Evolutionary conservation across 2,113 vertebrate species (phyloP), one percentile per base, ranked within the genome.

Genomic region (Manacus vitellinus): DNA sequence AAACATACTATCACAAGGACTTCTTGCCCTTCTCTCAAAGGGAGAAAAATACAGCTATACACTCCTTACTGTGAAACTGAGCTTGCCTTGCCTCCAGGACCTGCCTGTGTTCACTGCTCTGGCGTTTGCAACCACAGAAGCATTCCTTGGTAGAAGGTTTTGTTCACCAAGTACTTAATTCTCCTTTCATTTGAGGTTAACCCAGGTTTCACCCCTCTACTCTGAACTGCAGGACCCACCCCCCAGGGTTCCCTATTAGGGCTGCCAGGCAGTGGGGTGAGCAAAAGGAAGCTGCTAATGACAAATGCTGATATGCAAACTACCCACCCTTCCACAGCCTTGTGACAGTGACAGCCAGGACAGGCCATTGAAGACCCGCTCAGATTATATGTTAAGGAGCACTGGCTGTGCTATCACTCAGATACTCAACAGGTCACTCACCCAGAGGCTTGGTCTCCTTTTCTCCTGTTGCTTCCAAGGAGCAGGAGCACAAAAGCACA

Each of bases 251-350:
- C 28, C 30, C 33, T n/a, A 51, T 6, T 0, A 2, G 23, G 37
- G 8, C 27, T 70, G 71, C 28, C 46, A 58, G 52, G 18, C 17
- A 47, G 51, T 25, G 79, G 30, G 30, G 22, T 33, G 27, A 70
- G 46, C 15, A 51, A 37, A 70, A 10, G 9, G 51, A 39, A 39
- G 33, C 8, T 63, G 67, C 27, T 67, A 12, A 23, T 41, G 52
- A 27, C 49, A 79, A 49, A 24, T 0, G 0, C 27, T 49, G 31
- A 31, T 54, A 31, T 9, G 41, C 0, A 0, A 17, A 9, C 51
- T 58, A 21, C 52, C 12, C 55, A 66, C 12, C 17, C 30, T 71
- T 61, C 22, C 56, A 62, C 14, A 39, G n/a, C 37, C 17, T 8
- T 0, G 3, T 20, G 37, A 17, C 56, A 39, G 56, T 13, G 76